Conservation (phyloP, 1,140 invertebrate genomes). For the Bombus consobrinus region DNA sequence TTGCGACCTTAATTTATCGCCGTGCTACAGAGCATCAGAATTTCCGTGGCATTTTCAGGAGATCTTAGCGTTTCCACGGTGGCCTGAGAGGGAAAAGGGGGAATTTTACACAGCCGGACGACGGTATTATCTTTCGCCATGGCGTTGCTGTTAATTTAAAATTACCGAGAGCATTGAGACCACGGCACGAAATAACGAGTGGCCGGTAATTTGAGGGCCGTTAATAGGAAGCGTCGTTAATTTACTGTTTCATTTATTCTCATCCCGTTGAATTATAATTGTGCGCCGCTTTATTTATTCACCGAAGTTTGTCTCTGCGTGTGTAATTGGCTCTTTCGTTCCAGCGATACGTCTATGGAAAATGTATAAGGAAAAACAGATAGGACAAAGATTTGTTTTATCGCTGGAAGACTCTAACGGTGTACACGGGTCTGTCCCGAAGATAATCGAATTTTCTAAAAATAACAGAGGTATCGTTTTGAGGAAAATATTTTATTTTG, state of each 20-base stretch:
- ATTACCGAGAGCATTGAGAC: constrained; percentile 24
- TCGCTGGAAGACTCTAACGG: too few species aligned
- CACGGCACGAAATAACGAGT: constrained; percentile 35
- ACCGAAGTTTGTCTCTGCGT: not conserved
- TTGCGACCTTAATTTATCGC: constrained; percentile 35
- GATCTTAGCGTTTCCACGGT: constrained; percentile 33
- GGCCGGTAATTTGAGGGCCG: constrained; percentile 4
- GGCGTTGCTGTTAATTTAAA: constrained; percentile 43
- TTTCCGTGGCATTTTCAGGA: constrained; percentile 45
- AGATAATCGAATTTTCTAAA: too few species aligned
- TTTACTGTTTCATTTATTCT: constrained; percentile 34
- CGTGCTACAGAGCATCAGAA: constrained; percentile 32
- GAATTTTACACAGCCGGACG: constrained; percentile 14
- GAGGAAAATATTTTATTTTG: too few species aligned
- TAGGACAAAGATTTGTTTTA: too few species aligned
- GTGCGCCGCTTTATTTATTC: not conserved
- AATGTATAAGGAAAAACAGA: too few species aligned
- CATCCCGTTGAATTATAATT: not conserved
- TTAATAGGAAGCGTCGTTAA: constrained; percentile 32
- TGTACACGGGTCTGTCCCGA: too few species aligned
- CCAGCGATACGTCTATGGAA: not conserved
- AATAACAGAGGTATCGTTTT: too few species aligned
- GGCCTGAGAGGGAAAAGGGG: too few species aligned
- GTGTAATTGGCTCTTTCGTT: not conserved
- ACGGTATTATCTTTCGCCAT: constrained; percentile 39